Evolutionary conservation across 2,888 invertebrate species (phyloP), one percentile per base, ranked within the genome.

Genomic region (Hypomecis atomaria): DNA sequence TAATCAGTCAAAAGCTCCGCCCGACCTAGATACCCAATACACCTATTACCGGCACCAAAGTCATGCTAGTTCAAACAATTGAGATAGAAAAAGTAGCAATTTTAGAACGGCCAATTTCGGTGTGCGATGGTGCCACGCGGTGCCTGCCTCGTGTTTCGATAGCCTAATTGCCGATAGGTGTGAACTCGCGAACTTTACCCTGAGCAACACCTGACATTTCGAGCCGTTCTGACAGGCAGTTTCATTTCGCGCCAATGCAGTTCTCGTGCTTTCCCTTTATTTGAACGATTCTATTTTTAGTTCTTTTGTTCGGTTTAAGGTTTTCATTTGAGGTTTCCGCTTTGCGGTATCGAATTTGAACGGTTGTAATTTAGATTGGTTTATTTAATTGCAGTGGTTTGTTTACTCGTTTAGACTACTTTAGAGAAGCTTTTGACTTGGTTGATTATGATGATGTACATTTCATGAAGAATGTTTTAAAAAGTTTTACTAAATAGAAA

Each of bases 141-240:
- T 81, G 59, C 83, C 82, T 64, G 76, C 81, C 67, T 44, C 43
- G 58, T 61, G 58, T 45, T 38, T 62, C 69, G 67, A 71, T 71
- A 63, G 67, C 69, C 72, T 84, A 79, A 83, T 81, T 78, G 76
- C 75, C 53, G 73, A 68, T 72, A 82, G 78, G 84, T 84, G 85
- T 82, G 76, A 84, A 74, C 71, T 73, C 66, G 62, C 61, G 56
- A 61, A 59, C 57, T 60, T 58, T 11, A 38, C 62, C 59, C 36
- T 33, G 11, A 43, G 49, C 40, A 66, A 63, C 65, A 55, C 48
- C 60, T 42, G 48, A 62, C 62, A 72, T 74, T 80, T 76, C 67
- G 72, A 77, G 71, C 63, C 65, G 60, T 66, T 76, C 72, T 78
- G 81, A 83, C 75, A 80, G 73, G 71, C 61, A 75, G 76, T 81